Percentiles rank a stretch among this genome's conserved stretches.
These are phyloP conservation scores for Cuculus canorus DNA, from an alignment of 2,797 vertebrate species.

Conservation along the genomic window DNA sequence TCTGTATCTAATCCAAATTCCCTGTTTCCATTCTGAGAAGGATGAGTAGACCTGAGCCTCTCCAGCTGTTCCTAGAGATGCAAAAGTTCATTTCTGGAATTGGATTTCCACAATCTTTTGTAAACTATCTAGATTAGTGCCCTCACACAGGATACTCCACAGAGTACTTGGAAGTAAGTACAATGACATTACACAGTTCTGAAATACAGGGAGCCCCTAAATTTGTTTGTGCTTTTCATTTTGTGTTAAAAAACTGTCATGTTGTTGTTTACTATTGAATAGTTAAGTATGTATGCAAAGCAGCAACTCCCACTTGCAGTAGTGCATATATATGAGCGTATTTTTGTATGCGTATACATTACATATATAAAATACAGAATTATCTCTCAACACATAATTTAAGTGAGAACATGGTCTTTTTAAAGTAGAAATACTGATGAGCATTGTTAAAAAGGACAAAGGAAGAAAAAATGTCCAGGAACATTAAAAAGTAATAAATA, in stretches of 20 bases:
- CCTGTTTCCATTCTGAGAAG: conserved; percentile 34
- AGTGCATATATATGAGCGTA: background rate
- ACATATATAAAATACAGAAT: background rate
- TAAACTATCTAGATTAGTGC: conserved; percentile 35
- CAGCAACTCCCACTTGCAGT: conserved; percentile 23
- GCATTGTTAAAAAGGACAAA: background rate
- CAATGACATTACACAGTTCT: background rate
- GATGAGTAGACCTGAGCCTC: conserved; percentile 52
- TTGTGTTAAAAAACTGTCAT: background rate
- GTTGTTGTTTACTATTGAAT: background rate
- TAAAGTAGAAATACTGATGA: background rate
- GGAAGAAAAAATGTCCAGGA: background rate
- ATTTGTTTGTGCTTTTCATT: conserved; percentile 23
- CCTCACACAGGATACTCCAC: background rate
- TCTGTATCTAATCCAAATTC: conserved; percentile 70
- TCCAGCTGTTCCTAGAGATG: conserved; percentile 61
- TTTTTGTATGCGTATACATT: background rate
- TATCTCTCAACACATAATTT: background rate
- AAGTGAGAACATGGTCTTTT: background rate
- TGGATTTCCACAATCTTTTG: background rate
- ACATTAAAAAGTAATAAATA: background rate
- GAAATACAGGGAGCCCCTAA: background rate
- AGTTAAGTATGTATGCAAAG: background rate
- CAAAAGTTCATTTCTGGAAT: conserved; percentile 17
- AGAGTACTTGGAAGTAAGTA: background rate